Evolutionary conservation across 2,113 vertebrate genomes (phyloP).

Genomic region (Neogobius melanostomus): DNA sequence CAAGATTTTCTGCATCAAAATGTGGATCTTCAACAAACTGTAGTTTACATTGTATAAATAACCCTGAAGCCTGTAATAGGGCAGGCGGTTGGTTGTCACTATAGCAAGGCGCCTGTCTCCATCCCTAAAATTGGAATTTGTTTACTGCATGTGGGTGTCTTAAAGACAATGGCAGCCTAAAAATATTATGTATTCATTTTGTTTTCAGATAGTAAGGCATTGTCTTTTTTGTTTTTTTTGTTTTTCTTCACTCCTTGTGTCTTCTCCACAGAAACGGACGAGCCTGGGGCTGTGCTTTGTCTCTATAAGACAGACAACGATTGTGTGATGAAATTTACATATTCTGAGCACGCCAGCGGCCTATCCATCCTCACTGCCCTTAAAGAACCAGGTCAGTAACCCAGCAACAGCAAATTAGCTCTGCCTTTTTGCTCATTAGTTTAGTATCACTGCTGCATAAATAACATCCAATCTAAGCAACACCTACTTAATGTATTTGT

Average conservation of each 20-base stretch:
- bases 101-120: not conserved
- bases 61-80: not conserved
- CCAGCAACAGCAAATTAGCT: not conserved
- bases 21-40: too few relatives aligned
- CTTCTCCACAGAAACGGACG: constrained; percentile 80
- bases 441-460: not conserved
- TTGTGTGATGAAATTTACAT: constrained; percentile 97
- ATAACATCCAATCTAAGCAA: not conserved
- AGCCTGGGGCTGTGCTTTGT: constrained; percentile 82
- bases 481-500: not conserved
- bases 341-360: constrained; percentile 87
- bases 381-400: constrained; percentile 86
- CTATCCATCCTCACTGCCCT: constrained; percentile 88
- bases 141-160: not conserved
- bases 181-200: not conserved
- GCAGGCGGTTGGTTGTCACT: too few relatives aligned
- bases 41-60: not conserved
- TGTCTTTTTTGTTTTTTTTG: not conserved
- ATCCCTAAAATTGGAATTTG: not conserved
- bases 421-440: not conserved
- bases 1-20: too few relatives aligned
- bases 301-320: constrained; percentile 90
- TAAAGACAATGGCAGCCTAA: not conserved
- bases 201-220: not conserved
- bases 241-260: constrained; percentile 20